These are phyloP conservation scores for Cyclophora albipunctata DNA, from an alignment of 2,888 invertebrate genomes.

Conservation along the genomic window DNA sequence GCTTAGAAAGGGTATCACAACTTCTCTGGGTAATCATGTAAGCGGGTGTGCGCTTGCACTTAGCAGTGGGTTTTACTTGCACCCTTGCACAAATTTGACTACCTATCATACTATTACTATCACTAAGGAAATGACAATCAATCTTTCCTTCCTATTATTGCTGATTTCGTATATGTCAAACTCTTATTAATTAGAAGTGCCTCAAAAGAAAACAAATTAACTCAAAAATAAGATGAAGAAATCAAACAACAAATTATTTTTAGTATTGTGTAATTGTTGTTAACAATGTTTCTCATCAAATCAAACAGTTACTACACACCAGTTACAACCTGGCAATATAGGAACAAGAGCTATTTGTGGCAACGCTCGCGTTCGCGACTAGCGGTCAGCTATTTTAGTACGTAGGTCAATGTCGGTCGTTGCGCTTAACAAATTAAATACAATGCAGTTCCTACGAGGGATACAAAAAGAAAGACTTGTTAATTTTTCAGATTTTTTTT, in stretches of 20 bases:
- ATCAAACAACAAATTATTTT: neutral
- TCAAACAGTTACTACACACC: neutral
- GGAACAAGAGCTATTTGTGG: constrained; percentile 24
- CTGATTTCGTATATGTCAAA: too few species aligned
- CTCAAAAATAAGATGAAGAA: neutral
- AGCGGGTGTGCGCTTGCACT: too few species aligned
- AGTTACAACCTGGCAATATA: constrained; percentile 1
- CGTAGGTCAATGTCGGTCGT: constrained; percentile 58
- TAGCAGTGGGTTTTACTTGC: too few species aligned
- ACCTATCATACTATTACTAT: too few species aligned
- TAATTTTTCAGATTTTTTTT: constrained; percentile 70
- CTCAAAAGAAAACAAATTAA: too few species aligned
- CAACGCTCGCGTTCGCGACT: constrained; percentile 16
- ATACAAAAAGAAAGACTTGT: constrained; percentile 42
- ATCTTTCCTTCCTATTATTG: too few species aligned
- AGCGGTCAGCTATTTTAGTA: constrained; percentile 39
- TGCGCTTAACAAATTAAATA: constrained; percentile 24
- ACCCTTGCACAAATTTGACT: too few species aligned
- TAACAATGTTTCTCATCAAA: neutral
- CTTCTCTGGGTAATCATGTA: too few species aligned
- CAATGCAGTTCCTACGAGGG: constrained; percentile 1
- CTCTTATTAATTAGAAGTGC: too few species aligned
- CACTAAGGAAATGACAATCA: too few species aligned
- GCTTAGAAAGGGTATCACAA: too few species aligned
- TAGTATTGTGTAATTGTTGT: neutral